A percentile compares a stretch with the other conserved stretches of the same genome.
These are phyloP conservation scores for Styela plicata DNA, from an alignment of 23 tunicate genomes.

Conservation along the genomic window DNA sequence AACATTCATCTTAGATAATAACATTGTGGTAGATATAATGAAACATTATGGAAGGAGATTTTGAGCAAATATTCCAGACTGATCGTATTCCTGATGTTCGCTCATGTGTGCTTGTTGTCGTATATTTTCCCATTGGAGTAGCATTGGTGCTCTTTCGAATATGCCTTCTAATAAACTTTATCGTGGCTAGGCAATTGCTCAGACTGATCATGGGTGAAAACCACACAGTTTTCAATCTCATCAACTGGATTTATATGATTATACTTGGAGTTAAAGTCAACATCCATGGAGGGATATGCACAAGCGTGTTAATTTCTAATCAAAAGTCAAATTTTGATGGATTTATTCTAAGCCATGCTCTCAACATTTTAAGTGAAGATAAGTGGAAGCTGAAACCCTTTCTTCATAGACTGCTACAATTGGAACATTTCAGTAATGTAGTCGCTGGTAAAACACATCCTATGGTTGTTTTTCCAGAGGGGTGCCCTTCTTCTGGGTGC, in stretches of 20 bases:
- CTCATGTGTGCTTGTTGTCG: constrained; percentile 3
- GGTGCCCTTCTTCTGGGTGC: constrained; percentile 8
- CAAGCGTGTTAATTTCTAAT: not conserved
- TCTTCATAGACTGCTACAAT: not conserved
- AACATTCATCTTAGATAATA: too few relatives aligned
- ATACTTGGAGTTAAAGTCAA: constrained; percentile 7
- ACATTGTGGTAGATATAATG: too few relatives aligned
- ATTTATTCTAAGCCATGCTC: constrained; percentile 2
- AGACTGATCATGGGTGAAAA: not conserved
- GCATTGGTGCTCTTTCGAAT: not conserved
- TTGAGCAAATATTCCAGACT: not conserved
- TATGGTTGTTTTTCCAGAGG: constrained; percentile 17
- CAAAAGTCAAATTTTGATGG: constrained; percentile 14
- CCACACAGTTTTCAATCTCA: not conserved
- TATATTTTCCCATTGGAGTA: constrained; percentile 23
- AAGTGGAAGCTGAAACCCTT: not conserved
- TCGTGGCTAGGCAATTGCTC: not conserved
- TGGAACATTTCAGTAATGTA: not conserved
- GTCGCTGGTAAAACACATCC: constrained; percentile 11
- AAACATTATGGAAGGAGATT: not conserved
- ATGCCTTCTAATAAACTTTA: constrained; percentile 18
- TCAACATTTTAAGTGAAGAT: not conserved
- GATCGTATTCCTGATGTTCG: not conserved
- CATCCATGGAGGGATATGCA: not conserved
- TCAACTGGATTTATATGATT: not conserved